Evolutionary conservation across 2,797 vertebrate species (phyloP), one percentile per base, ranked within the genome.

Genomic region (Xenops minutus): DNA sequence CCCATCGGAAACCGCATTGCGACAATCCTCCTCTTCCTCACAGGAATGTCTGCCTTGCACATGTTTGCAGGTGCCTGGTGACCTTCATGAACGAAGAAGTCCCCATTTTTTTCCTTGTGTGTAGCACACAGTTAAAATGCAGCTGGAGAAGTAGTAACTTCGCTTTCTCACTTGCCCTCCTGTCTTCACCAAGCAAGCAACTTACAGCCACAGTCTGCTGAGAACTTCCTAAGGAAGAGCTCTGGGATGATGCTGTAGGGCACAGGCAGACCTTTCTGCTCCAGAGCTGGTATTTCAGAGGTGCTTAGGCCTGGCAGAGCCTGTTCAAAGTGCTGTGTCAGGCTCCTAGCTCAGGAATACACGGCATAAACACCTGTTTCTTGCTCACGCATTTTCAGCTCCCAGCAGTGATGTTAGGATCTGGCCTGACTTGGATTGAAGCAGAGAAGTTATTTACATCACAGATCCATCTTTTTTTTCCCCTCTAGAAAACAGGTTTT

Each of bases 11-110:
- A 85, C 84, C 4, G 49, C 94, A 73, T 41, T 95, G 55, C 0
- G 61, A 95, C 80, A 92, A 89, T 95, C 93, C 37, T 83, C 19
- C 92, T 93, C 83, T 78, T 92, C 89, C 91, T 91, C 92, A 67
- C 87, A 73, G 83, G 78, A 87, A 54, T 4, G 2, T 81, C 89
- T 93, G 78, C 88, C 91, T 93, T 81, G 94, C 88, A 68, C 19
- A 0, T 26, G 17, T 85, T 81, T 90, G 88, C 88, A 81, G 81
- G 85, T 79, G 63, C 59, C 69, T 69, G 83, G 59, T 92, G 93
- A 79, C 46, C 77, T 92, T 92, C 79, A 27, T 9, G 78, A 93
- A 29, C 55, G 64, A 54, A 81, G 27, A 22, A 22, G 59, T 75
- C 77, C 79, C 62, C 7, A 3, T 6, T 64, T 92, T 82, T 77